A percentile compares a stretch with the other conserved stretches of the same genome.
These are phyloP conservation scores for Tenebrio molitor DNA, from an alignment of 1,140 invertebrate genomes.

Conservation along the genomic window DNA sequence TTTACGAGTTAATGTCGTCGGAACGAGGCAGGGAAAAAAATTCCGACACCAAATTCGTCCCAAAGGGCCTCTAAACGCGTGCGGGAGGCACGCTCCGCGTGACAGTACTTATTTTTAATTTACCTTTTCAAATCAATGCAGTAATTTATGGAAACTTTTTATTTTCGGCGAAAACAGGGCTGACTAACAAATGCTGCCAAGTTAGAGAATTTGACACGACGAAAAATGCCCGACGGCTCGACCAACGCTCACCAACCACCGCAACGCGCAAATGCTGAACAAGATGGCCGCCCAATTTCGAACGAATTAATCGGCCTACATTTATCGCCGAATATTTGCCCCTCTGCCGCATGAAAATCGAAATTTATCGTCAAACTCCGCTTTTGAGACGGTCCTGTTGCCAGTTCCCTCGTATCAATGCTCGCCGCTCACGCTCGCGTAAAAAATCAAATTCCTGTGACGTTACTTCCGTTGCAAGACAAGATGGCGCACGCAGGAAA, in stretches of 20 bases:
- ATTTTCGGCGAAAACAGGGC: constrained; percentile 64
- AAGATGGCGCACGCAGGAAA: constrained; percentile 18
- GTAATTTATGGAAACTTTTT: constrained; percentile 66
- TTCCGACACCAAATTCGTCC: not conserved
- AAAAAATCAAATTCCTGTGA: not conserved
- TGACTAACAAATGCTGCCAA: constrained; percentile 66
- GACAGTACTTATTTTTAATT: constrained; percentile 45
- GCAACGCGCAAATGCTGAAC: constrained; percentile 12
- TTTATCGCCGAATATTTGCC: too few relatives aligned
- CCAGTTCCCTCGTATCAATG: too few relatives aligned
- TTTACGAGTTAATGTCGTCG: constrained; percentile 11
- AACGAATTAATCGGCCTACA: too few relatives aligned
- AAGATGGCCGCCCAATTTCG: not conserved
- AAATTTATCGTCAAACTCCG: too few relatives aligned
- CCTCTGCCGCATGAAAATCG: too few relatives aligned
- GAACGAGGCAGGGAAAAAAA: constrained; percentile 40
- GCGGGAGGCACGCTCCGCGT: not conserved
- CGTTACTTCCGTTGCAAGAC: constrained; percentile 9
- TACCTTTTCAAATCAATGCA: constrained; percentile 63
- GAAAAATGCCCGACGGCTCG: constrained; percentile 36
- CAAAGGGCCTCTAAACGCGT: constrained; percentile 1
- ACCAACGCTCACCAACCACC: not conserved
- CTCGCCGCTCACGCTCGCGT: not conserved
- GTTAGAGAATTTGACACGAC: constrained; percentile 56
- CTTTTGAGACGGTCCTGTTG: too few relatives aligned